Conservation (phyloP, 64 coral and sea anemone genomes). For the Stylophora pistillata region DNA sequence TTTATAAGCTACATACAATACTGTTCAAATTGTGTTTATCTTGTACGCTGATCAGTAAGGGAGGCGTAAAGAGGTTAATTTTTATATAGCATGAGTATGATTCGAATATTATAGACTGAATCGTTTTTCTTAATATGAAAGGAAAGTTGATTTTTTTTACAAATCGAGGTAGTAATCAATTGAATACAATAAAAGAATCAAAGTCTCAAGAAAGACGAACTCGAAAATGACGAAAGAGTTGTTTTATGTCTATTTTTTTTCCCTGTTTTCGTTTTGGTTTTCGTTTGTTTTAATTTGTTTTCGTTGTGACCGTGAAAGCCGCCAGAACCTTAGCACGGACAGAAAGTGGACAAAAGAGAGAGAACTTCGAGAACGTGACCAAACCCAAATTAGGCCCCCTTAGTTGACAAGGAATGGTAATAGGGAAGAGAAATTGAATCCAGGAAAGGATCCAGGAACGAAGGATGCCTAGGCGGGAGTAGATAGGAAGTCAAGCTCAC, state of each 20-base stretch:
- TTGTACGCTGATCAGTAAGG: neutral
- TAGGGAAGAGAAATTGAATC: too few species aligned
- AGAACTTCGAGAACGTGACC: too few species aligned
- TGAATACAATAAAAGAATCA: neutral
- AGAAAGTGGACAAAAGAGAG: too few species aligned
- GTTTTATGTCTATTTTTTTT: neutral
- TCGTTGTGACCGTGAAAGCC: too few species aligned
- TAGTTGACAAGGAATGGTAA: too few species aligned
- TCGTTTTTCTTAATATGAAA: neutral
- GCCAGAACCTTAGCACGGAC: too few species aligned
- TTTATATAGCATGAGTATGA: neutral
- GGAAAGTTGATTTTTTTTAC: neutral
- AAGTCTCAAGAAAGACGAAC: neutral
- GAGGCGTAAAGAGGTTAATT: neutral
- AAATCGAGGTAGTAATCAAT: neutral
- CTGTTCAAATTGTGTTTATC: neutral
- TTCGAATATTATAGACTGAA: neutral
- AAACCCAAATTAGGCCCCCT: too few species aligned
- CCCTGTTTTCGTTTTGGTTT: neutral
- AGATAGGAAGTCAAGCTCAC: too few species aligned
- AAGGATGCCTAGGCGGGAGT: too few species aligned
- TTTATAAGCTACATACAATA: neutral
- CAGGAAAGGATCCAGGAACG: too few species aligned
- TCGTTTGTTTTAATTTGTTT: too few species aligned
- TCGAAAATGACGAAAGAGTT: neutral